A percentile compares a stretch with the other conserved stretches of the same genome.
phyloP scores from a whole-genome alignment of 2,113 vertebrate species.

The Dascyllus trimaculatus region DNA sequence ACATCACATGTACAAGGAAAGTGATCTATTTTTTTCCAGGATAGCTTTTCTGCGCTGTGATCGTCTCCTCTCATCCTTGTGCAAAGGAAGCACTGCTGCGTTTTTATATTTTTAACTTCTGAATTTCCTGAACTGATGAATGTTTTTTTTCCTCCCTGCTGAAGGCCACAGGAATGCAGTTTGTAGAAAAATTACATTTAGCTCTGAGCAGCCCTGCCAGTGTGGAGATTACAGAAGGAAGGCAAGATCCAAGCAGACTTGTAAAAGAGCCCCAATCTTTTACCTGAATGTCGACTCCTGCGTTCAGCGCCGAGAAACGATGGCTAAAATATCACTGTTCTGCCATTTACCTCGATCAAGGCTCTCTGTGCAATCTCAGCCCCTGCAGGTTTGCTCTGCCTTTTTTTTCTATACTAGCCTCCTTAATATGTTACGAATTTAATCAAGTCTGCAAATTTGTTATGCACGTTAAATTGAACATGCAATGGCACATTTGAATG shows the following conservation, averaged over 20 bases:
- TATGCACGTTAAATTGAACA: constrained; percentile 83
- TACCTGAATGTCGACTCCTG: constrained; percentile 45
- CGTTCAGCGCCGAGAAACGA: constrained; percentile 5
- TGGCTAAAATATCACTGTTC: constrained; percentile 51
- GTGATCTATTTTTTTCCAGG: constrained; percentile 57
- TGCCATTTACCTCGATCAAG: constrained; percentile 48
- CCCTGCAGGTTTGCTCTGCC: constrained; percentile 52
- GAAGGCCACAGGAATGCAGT: constrained; percentile 51
- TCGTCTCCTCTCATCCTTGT: constrained; percentile 2
- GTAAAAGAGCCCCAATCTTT: constrained; percentile 58
- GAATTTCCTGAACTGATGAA: constrained; percentile 44
- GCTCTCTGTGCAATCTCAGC: constrained; percentile 41
- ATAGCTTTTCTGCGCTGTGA: constrained; percentile 5
- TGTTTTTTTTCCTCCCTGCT: constrained; percentile 31
- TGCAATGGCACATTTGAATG: constrained; percentile 82
- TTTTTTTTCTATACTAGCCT: constrained; percentile 44
- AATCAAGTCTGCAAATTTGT: constrained; percentile 84
- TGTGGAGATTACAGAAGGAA: constrained; percentile 55
- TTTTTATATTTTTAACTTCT: constrained; percentile 44
- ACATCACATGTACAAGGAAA: constrained; percentile 87
- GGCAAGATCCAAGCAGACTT: constrained; percentile 46
- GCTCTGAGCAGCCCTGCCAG: constrained; percentile 48
- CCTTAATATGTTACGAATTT: constrained; percentile 81
- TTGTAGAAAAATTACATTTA: constrained; percentile 55
- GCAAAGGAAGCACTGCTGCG: neutral